A percentile compares a stretch with the other conserved stretches of the same genome.
These are phyloP conservation scores for Amphimallon solstitiale DNA, from an alignment of 2,888 invertebrate genomes.

Conservation along the genomic window DNA sequence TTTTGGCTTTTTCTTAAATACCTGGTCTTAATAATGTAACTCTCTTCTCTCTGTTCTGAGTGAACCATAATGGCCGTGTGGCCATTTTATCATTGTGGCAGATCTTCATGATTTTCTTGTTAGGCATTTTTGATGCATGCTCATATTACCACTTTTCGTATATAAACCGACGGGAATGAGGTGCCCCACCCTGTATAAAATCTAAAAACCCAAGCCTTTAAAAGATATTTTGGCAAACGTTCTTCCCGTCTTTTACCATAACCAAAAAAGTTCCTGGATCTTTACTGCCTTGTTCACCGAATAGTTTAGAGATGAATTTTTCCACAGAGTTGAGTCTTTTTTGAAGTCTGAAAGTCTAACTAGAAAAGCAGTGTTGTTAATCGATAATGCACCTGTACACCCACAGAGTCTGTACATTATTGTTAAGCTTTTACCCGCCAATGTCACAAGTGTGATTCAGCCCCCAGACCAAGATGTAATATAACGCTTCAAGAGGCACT, in stretches of 20 bases:
- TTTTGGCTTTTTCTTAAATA: not conserved
- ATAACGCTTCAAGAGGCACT: too few relatives aligned
- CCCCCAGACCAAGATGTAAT: not conserved
- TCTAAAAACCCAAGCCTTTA: not conserved
- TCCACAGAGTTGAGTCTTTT: not conserved
- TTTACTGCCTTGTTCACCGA: not conserved
- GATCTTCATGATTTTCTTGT: not conserved
- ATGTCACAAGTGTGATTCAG: slow-evolving; percentile 7
- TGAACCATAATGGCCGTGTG: not conserved
- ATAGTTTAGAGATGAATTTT: not conserved
- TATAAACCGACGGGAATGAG: too few relatives aligned
- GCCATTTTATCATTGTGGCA: too few relatives aligned
- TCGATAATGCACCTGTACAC: not conserved
- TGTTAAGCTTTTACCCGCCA: not conserved
- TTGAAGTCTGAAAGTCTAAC: not conserved
- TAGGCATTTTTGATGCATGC: too few relatives aligned
- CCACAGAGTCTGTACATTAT: not conserved
- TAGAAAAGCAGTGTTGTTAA: not conserved
- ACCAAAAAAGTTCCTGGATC: slow-evolving; percentile 6
- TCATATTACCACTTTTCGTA: too few relatives aligned
- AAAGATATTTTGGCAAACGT: too few relatives aligned
- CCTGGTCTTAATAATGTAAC: not conserved
- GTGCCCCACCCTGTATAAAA: too few relatives aligned
- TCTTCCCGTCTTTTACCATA: not conserved
- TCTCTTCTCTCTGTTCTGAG: not conserved